phyloP scores from a whole-genome alignment of 2,888 invertebrate genomes.

The Chouioia cunea region DNA sequence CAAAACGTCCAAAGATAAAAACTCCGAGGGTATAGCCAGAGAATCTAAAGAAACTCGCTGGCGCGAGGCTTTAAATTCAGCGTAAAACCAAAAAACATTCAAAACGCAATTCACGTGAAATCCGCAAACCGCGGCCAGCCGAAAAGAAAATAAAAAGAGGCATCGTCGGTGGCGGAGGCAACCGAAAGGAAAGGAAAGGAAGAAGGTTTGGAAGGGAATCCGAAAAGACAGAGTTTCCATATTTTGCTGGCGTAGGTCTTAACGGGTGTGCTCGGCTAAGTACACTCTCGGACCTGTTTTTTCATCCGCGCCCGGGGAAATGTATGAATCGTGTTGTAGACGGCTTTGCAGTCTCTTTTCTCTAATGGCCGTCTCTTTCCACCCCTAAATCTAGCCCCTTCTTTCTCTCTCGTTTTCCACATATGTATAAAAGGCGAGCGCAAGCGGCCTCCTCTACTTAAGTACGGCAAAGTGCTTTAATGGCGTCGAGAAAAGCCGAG shows the following conservation, averaged over 20 bases:
- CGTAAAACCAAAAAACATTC: conserved; percentile 24
- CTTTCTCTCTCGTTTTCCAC: conserved; percentile 49
- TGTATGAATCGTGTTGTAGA: conserved; percentile 68
- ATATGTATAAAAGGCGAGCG: conserved; percentile 52
- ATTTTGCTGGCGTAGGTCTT: conserved; percentile 39
- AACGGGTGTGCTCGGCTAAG: conserved; percentile 25
- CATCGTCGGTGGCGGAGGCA: too few relatives aligned
- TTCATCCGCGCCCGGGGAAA: conserved; percentile 63
- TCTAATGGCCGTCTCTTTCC: conserved; percentile 61
- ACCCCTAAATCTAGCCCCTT: conserved; percentile 62
- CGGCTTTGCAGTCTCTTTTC: conserved; percentile 63
- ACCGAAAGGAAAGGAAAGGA: conserved; percentile 5
- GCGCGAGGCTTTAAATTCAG: too few relatives aligned
- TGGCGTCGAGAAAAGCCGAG: conserved; percentile 52
- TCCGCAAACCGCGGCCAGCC: not conserved
- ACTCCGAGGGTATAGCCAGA: too few relatives aligned
- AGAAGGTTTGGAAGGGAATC: not conserved
- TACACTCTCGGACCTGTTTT: conserved; percentile 55
- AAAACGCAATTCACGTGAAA: conserved; percentile 27
- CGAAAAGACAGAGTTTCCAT: conserved; percentile 41
- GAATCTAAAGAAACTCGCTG: too few relatives aligned
- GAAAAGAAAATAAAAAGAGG: not conserved
- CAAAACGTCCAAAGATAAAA: too few relatives aligned
- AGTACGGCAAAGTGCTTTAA: conserved; percentile 54
- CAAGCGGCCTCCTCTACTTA: conserved; percentile 47